phyloP scores from a whole-genome alignment of 2,113 vertebrate species.

The Ptilorrhoa leucosticta region DNA sequence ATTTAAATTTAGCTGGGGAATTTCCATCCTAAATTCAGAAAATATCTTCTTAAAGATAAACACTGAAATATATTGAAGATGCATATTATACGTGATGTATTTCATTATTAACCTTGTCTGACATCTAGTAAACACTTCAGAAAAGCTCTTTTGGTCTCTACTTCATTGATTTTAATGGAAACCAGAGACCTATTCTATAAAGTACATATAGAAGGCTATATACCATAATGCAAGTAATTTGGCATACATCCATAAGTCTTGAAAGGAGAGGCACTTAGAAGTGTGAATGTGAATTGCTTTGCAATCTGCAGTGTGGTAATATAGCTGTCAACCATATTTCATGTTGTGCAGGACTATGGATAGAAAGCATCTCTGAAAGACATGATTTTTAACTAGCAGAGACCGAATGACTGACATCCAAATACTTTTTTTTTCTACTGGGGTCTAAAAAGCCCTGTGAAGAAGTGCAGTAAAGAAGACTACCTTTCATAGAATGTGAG shows the following conservation, averaged over 20 bases:
- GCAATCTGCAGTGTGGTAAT: slow-evolving; percentile 57
- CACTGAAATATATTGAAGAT: not conserved
- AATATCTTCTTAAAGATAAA: not conserved
- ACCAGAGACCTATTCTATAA: slow-evolving; percentile 23
- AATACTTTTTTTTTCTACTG: not conserved
- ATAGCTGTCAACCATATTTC: slow-evolving; percentile 63
- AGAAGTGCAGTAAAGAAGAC: not conserved
- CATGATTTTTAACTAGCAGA: slow-evolving; percentile 4
- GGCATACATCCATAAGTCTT: slow-evolving; percentile 53
- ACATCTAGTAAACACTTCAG: slow-evolving; percentile 3
- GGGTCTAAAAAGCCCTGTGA: not conserved
- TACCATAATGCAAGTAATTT: slow-evolving; percentile 47
- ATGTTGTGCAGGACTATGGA: slow-evolving; percentile 40
- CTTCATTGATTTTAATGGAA: slow-evolving; percentile 56
- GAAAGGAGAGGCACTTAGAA: slow-evolving; percentile 55
- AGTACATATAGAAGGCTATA: slow-evolving; percentile 38
- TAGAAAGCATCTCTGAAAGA: slow-evolving; percentile 29
- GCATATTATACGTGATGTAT: not conserved
- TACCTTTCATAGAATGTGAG: not conserved
- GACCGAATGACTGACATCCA: not conserved
- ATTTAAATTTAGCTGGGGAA: not conserved
- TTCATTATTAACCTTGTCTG: slow-evolving; percentile 33
- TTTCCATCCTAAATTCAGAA: slow-evolving; percentile 2
- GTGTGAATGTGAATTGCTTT: slow-evolving; percentile 63
- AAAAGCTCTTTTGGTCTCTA: slow-evolving; percentile 20